Conservation (phyloP, 2,888 invertebrate genomes). For the Tinea semifulvella region DNA sequence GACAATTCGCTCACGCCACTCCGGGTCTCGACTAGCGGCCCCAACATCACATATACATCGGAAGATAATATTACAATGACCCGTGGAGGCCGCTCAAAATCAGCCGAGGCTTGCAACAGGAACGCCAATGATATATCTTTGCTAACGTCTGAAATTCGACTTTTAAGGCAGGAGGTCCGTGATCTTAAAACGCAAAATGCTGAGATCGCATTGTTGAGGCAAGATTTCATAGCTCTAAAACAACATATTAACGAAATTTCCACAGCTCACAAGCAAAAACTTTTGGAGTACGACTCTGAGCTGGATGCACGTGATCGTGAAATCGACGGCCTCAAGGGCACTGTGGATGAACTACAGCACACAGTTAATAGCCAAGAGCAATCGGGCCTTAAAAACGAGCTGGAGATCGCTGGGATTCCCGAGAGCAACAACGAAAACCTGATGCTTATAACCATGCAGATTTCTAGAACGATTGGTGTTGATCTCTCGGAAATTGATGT, state of each 20-base stretch:
- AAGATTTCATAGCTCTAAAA: neutral
- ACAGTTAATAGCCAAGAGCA: constrained; percentile 15
- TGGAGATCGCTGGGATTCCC: constrained; percentile 10
- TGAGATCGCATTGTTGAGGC: neutral
- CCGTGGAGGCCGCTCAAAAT: neutral
- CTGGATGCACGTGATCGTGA: constrained; percentile 3
- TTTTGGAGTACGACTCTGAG: neutral
- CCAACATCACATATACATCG: neutral
- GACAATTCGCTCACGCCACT: neutral
- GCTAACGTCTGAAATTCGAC: neutral
- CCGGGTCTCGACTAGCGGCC: neutral
- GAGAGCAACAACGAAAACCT: constrained; percentile 9
- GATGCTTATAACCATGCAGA: neutral
- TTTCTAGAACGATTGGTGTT: constrained; percentile 5
- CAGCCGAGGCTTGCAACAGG: neutral
- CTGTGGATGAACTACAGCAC: constrained; percentile 15
- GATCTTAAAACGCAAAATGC: neutral
- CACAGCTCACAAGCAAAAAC: neutral
- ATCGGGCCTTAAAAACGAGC: constrained; percentile 3
- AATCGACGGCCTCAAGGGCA: constrained; percentile 13
- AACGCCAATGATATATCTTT: neutral
- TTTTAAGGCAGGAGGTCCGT: neutral
- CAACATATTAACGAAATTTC: neutral
- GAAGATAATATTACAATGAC: neutral
- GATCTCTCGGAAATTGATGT: constrained; percentile 4